Evolutionary conservation across 2,113 vertebrate genomes (phyloP), one percentile per base, ranked within the genome.

Genomic region (Myotis brandtii): DNA sequence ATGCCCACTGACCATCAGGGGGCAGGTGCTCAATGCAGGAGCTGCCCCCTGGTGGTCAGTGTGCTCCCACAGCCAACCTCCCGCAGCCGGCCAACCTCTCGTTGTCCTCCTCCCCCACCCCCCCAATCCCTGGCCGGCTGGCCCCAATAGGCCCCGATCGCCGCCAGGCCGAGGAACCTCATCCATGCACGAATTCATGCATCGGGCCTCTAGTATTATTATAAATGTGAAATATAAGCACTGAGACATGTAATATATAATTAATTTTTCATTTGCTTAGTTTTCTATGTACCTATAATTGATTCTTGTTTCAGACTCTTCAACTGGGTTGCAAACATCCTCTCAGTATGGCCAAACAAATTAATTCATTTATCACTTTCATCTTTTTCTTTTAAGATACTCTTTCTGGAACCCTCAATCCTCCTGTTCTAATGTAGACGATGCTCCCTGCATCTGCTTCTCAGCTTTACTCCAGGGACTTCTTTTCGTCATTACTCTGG

Each of bases 311-410:
- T 76, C 32, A 77, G 27, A 40, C 16, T 40, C 14, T 25, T 76
- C 43, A 81, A 70, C 62, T 34, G 27, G 11, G n/a, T 62, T 62
- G 64, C 69, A 52, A 79, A 62, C 50, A 79, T 85, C 10, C 9
- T 85, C 25, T 70, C 25, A 34, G 10, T 52, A n/a, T 70, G 64
- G 52, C 87, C 72, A 52, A 69, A 90, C 50, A 84, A 85, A 77
- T 77, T 25, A 69, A 84, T 75, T 37, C 80, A 79, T n/a, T 79
- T 52, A 69, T 40, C 62, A 90, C 20, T 34, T 70, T 16, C 30
- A 23, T 64, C 93, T 56, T 79, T 56, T 48, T 50, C 75, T 75
- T 70, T 54, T 34, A 54, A 91, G 89, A 34, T 3, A 72, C 34
- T 30, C 17, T 25, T 73, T 34, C 25, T 67, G 46, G 66, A 73